phyloP scores from a whole-genome alignment of 2,797 vertebrate species.

The Triplophysa bombifrons region DNA sequence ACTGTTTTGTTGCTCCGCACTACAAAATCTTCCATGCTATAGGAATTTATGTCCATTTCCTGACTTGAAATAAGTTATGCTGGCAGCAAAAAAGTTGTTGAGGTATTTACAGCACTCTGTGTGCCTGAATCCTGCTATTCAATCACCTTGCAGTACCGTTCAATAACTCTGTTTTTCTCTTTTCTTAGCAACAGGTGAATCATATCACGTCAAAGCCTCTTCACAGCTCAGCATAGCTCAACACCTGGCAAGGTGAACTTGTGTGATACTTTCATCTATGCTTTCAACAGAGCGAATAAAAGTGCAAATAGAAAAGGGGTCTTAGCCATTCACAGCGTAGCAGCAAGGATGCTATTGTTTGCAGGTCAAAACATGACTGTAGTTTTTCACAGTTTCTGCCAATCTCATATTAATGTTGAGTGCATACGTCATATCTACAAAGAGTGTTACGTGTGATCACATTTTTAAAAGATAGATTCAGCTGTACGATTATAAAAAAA shows the following conservation, averaged over 20 bases:
- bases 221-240: slow-evolving; percentile 42
- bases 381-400: neutral
- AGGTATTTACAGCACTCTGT: slow-evolving; percentile 2
- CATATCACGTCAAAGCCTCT: slow-evolving; percentile 42
- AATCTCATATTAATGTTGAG: too few species aligned
- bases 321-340: slow-evolving; percentile 43
- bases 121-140: slow-evolving; percentile 9
- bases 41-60: slow-evolving; percentile 2
- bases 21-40: neutral
- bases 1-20: neutral
- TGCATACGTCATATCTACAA: too few species aligned
- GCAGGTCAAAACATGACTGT: slow-evolving; percentile 37
- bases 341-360: slow-evolving; percentile 45
- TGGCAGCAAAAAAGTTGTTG: neutral
- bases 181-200: neutral
- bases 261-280: slow-evolving; percentile 47
- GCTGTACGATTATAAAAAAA: too few species aligned
- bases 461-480: too few species aligned
- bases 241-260: slow-evolving; percentile 48
- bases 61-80: slow-evolving; percentile 7
- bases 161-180: neutral
- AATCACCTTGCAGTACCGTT: slow-evolving; percentile 1
- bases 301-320: slow-evolving; percentile 37
- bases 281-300: slow-evolving; percentile 44
- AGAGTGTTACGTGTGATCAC: too few species aligned